Evolutionary conservation across 1,140 invertebrate genomes (phyloP).

Genomic region (Diuraphis noxia): DNA sequence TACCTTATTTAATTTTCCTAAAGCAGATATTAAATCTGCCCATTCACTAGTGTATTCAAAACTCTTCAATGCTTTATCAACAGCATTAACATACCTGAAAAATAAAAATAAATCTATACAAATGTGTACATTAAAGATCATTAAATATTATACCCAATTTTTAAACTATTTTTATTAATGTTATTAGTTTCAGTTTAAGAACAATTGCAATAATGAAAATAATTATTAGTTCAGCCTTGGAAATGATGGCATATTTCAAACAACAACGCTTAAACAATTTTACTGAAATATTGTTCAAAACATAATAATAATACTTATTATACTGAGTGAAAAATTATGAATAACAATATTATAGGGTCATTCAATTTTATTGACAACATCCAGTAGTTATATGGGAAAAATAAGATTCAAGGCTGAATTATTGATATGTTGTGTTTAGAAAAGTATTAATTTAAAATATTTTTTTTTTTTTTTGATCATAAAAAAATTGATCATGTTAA

Average conservation of each 20-base stretch:
- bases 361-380: constrained; percentile 6
- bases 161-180: constrained; percentile 2
- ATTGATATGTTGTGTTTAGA: background rate
- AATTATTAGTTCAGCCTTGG: constrained; percentile 42
- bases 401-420: background rate
- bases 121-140: background rate
- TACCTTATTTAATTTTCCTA: constrained; percentile 92
- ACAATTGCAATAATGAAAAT: constrained; percentile 29
- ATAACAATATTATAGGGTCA: background rate
- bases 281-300: constrained; percentile 5
- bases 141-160: background rate
- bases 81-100: constrained; percentile 71
- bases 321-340: background rate
- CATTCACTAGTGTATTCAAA: constrained; percentile 95
- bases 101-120: constrained; percentile 45
- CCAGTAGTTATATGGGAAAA: background rate
- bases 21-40: constrained; percentile 90
- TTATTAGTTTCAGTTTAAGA: constrained; percentile 25
- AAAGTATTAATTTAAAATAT: background rate
- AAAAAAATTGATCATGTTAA: background rate
- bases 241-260: background rate
- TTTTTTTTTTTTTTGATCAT: background rate
- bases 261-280: background rate
- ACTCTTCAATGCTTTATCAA: constrained; percentile 88
- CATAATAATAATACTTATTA: background rate